Conservation (phyloP, 1,140 invertebrate genomes). For the Proctacanthus coquilletti region DNA sequence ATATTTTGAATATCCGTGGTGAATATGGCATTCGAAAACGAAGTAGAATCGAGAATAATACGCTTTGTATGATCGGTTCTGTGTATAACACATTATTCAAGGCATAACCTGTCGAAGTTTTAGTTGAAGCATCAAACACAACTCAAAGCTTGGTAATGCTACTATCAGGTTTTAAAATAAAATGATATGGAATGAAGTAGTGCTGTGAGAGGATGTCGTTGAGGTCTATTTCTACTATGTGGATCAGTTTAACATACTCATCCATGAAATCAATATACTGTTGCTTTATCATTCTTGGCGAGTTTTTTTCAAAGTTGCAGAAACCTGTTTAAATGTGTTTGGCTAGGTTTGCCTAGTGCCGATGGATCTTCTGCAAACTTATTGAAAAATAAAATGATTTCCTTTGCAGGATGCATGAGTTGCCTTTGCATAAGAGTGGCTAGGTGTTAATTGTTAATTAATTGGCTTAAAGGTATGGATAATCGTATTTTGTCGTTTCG, state of each 20-base stretch:
- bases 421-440: too few relatives aligned
- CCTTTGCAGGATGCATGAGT: too few relatives aligned
- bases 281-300: background rate
- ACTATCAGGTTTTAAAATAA: background rate
- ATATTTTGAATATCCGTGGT: background rate
- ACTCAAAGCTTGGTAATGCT: background rate
- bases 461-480: too few relatives aligned
- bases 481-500: too few relatives aligned
- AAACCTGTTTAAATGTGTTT: too few relatives aligned
- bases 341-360: too few relatives aligned
- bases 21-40: background rate
- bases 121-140: background rate
- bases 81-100: background rate
- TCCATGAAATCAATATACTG: background rate
- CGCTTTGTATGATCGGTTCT: background rate
- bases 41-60: background rate
- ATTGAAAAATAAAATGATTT: too few relatives aligned
- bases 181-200: background rate
- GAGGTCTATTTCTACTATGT: background rate
- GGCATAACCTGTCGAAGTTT: background rate
- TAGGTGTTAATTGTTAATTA: too few relatives aligned
- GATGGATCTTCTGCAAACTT: too few relatives aligned
- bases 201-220: background rate
- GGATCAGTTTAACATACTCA: too few relatives aligned
- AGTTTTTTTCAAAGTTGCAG: background rate